Base-by-base conservation (phyloP, 1,140 invertebrate species). In the Apis mellifera region DNA sequence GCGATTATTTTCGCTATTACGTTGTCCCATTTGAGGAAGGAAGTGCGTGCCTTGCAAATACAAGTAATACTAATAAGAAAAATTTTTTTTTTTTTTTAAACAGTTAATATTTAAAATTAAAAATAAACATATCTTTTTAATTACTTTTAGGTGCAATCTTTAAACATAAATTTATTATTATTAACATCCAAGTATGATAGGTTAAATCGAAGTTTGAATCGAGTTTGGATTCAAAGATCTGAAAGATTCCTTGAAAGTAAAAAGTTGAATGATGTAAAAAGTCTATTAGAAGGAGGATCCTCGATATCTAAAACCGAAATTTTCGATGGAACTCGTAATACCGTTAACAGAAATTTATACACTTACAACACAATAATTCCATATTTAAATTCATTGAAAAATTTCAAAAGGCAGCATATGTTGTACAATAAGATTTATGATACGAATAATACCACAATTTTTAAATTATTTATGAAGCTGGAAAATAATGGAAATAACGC, bases 101-200 rank as follows among this genome's bases (percentile, higher is more conserved):
- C 7, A 8, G 5, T 26, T 23, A 64, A 64, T 32, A 21, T 32
- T 64, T 0, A 64, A 26, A 26, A 4, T 15, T 7, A 32, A 23
- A 50, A 69, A 23, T 0, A 62, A 62, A 23, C n/a, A 60, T 11
- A 32, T 2, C 19, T 15, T n/a, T n/a, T 54, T 7, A 54, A 17
- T 15, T 76, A n/a, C 55, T 88, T 90, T 48, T 78, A 92, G 92
- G 83, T 92, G 79, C 86, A 90, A 32, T 87, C 84, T 26, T 81
- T 89, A 62, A 90, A 89, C 60, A 64, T 80, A 26, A 91, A 90
- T 76, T 23, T 90, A 52, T 75, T 86, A 23, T 72, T 89, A 54
- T 57, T 90, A 48, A 89, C 87, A 85, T 73, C 88, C 52, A 90
- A 86, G 66, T 90, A 89, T 55, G 90, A 91, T n/a, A 86, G 73